Base-by-base conservation (phyloP, 2,113 vertebrate species). In the Phalacrocorax aristotelis region DNA sequence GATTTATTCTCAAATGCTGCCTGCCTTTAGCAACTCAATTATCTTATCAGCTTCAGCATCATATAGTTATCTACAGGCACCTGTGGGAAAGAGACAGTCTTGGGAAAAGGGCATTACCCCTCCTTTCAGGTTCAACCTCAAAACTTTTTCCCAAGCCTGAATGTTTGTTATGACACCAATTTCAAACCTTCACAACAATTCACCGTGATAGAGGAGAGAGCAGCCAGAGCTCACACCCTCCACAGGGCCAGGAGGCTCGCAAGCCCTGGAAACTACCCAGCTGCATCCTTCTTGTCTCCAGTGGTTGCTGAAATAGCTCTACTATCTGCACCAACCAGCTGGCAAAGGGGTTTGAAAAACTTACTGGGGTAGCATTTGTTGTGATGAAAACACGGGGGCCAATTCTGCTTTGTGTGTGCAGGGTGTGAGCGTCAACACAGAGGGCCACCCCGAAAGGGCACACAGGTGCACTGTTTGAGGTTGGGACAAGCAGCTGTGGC, bases 121-220 rank as follows among this genome's bases (percentile, higher is more conserved):
- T 95, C 21, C 77, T 95, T 94, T 95, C 72, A 72, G 86, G 40
- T 89, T 72, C 69, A 40, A 92, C 83, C 91, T 95, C 89, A 95
- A 54, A 93, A 68, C 19, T 44, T 89, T 91, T 96, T 97, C 95
- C 84, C 95, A 97, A 94, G 91, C 83, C 57, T 82, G 48, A 87
- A 44, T 23, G 65, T 78, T 75, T 89, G 52, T 94, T 91, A 72
- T 84, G 83, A 79, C 80, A 93, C 25, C 27, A 40, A 3, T 65
- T 93, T 57, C 89, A 92, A 92, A 65, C 57, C 46, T 87, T 75
- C 0, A 2, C 40, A 87, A 85, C 65, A 93, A 55, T 8, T 60
- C 21, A 26, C 11, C 5, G 5, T 11, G 49, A 65, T 10, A 80
- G 38, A 93, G 40, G 10, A 94, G 52, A 42, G 18, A 57, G 36